Evolutionary conservation across 2,888 invertebrate genomes (phyloP).

Genomic region (Ashinkailepas kermadecensis): DNA sequence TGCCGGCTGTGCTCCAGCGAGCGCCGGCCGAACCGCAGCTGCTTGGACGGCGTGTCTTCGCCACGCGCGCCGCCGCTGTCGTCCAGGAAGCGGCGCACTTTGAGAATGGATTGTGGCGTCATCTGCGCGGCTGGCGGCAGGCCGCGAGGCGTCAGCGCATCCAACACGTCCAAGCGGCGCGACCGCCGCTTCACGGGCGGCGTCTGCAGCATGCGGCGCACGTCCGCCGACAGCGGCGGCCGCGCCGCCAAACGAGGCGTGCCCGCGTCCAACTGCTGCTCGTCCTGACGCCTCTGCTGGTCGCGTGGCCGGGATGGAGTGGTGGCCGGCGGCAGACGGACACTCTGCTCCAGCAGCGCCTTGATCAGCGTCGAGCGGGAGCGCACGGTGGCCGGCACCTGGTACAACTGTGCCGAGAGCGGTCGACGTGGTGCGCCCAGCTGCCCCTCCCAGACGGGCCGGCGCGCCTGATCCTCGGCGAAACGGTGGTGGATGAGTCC

Average conservation of each 20-base stretch:
- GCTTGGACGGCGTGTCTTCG: slow-evolving; percentile 11
- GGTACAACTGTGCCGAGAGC: not conserved
- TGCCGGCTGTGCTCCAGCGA: not conserved
- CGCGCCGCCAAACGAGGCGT: not conserved
- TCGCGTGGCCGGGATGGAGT: not conserved
- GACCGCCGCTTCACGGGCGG: not conserved
- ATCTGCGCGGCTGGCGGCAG: not conserved
- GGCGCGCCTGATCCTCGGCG: not conserved
- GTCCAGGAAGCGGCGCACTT: slow-evolving; percentile 22
- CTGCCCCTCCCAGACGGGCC: not conserved
- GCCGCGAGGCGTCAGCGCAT: not conserved
- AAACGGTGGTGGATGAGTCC: slow-evolving; percentile 11
- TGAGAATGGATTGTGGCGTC: slow-evolving; percentile 26
- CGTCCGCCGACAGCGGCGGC: not conserved
- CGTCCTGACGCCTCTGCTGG: not conserved
- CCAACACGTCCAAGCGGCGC: not conserved
- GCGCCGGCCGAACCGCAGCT: not conserved
- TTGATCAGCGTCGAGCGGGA: not conserved
- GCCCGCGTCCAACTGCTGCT: not conserved
- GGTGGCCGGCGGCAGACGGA: not conserved
- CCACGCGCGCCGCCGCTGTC: not conserved
- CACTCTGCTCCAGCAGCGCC: not conserved
- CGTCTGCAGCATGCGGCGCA: slow-evolving; percentile 4
- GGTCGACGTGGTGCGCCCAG: not conserved
- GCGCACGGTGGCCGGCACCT: not conserved